phyloP scores from a whole-genome alignment of 2,888 invertebrate genomes.

The Epistrophella euchroma region DNA sequence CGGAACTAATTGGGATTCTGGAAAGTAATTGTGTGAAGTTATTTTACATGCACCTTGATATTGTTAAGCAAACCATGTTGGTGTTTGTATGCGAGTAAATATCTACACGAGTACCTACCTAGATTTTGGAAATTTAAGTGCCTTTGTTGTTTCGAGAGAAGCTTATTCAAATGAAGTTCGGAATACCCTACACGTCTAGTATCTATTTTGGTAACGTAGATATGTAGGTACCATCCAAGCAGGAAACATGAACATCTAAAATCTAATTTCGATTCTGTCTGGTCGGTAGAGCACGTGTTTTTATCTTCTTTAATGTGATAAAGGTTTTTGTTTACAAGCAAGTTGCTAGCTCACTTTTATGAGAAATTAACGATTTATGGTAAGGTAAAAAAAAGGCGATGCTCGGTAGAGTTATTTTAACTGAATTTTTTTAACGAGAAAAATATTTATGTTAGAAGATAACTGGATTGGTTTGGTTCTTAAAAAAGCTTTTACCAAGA shows the following conservation, averaged over 20 bases:
- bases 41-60: conserved; percentile 35
- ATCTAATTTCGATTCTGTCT: conserved; percentile 9
- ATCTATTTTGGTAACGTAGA: too few species aligned
- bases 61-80: conserved; percentile 3
- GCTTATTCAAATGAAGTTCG: conserved; percentile 11
- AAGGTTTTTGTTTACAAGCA: background rate
- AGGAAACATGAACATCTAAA: conserved; percentile 3
- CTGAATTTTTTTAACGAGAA: background rate
- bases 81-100: background rate
- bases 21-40: conserved; percentile 53
- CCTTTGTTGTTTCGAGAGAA: conserved; percentile 9
- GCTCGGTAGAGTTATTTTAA: background rate
- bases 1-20: conserved; percentile 65
- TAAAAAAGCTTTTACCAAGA: too few species aligned
- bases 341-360: background rate
- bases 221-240: background rate
- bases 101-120: background rate
- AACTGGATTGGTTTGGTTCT: too few species aligned
- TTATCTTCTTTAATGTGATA: conserved; percentile 3
- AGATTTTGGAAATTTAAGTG: conserved; percentile 16
- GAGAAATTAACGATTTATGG: conserved; percentile 1
- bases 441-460: too few species aligned
- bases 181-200: background rate
- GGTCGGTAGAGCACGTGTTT: conserved; percentile 6
- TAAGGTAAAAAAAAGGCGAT: background rate